Evolutionary conservation across 2,113 vertebrate species (phyloP).

Genomic region (Chelonoidis abingdonii): DNA sequence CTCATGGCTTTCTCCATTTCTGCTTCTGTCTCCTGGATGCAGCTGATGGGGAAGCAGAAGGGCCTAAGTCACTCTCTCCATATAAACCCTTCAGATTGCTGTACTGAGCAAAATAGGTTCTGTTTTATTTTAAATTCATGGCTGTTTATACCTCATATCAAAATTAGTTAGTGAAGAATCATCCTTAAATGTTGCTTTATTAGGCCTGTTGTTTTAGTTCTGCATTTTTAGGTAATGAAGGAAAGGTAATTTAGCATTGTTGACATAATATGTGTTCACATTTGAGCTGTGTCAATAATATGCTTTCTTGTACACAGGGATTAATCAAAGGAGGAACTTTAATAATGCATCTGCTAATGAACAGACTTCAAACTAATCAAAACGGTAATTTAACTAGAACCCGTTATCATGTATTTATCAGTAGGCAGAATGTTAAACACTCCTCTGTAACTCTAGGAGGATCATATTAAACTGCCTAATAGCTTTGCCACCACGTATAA

Average conservation of each 20-base stretch:
- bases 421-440: background rate
- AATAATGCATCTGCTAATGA: slow-evolving; percentile 36
- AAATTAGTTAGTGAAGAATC: slow-evolving; percentile 3
- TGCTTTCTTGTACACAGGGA: slow-evolving; percentile 27
- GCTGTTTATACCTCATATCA: slow-evolving; percentile 15
- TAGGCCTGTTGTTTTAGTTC: slow-evolving; percentile 15
- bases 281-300: slow-evolving; percentile 47
- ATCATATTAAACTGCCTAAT: background rate
- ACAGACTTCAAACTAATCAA: background rate
- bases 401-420: slow-evolving; percentile 8
- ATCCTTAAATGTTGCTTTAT: background rate
- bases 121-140: slow-evolving; percentile 41
- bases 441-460: slow-evolving; percentile 1
- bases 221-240: background rate
- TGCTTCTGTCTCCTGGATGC: background rate
- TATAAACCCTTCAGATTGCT: background rate
- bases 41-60: background rate
- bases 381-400: slow-evolving; percentile 15
- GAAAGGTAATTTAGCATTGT: slow-evolving; percentile 32
- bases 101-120: background rate
- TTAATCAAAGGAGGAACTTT: slow-evolving; percentile 14
- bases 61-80: background rate
- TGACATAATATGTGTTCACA: slow-evolving; percentile 1
- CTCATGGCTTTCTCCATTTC: background rate
- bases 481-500: background rate